Evolutionary conservation across 2,888 invertebrate species (phyloP).

Genomic region (Zygothrica quintamaculata): DNA sequence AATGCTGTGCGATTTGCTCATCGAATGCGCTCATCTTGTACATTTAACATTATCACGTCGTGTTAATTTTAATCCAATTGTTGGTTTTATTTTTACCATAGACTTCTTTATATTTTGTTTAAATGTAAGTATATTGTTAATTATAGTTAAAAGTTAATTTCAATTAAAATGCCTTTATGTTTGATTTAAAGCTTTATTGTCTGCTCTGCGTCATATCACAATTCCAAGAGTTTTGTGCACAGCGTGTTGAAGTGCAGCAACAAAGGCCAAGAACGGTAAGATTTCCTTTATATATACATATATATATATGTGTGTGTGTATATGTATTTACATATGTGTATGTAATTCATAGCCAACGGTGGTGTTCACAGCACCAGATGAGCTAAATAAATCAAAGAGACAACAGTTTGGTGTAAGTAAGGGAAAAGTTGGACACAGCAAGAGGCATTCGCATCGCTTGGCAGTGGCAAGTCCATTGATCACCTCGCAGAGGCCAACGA

Average conservation of each 20-base stretch:
- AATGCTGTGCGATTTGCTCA: conserved; percentile 87
- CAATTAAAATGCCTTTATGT: too few species aligned
- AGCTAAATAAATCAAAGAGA: conserved; percentile 56
- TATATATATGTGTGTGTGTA: too few species aligned
- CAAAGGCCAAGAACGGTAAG: conserved; percentile 87
- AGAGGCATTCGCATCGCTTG: conserved; percentile 59
- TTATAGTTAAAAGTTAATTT: too few species aligned
- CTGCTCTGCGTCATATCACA: conserved; percentile 94
- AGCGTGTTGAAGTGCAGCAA: conserved; percentile 83
- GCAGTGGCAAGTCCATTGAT: conserved; percentile 64
- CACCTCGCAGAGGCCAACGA: conserved; percentile 69
- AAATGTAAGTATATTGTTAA: conserved; percentile 93
- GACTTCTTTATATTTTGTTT: conserved; percentile 91
- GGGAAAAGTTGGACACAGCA: conserved; percentile 26
- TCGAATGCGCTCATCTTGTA: conserved; percentile 88
- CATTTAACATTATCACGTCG: conserved; percentile 88
- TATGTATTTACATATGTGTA: not conserved
- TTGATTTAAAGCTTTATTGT: conserved; percentile 91
- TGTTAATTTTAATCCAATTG: conserved; percentile 90
- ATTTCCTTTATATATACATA: conserved; percentile 19
- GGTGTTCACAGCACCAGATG: conserved; percentile 57
- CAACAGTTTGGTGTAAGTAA: conserved; percentile 27
- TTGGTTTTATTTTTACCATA: conserved; percentile 90
- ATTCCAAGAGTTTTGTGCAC: conserved; percentile 91
- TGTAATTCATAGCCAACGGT: conserved; percentile 53